These are phyloP conservation scores for Lasioglossum leucozonium DNA, from an alignment of 2,888 invertebrate species.

Conservation along the genomic window DNA sequence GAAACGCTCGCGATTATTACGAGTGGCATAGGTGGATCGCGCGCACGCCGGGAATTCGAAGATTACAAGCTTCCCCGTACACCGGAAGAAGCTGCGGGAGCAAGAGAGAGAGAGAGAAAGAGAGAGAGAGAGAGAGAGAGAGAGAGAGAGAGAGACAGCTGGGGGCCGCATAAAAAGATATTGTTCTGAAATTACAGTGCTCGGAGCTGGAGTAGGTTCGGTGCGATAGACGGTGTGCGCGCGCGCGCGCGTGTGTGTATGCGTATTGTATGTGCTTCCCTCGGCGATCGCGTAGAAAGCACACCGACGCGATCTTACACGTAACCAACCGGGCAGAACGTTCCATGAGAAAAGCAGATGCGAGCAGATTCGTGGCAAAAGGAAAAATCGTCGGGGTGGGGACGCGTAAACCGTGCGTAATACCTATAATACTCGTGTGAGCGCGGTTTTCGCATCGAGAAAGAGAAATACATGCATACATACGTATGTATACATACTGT, in stretches of 20 bases:
- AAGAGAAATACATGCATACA: background rate
- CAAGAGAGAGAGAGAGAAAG: background rate
- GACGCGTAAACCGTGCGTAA: constrained; percentile 43
- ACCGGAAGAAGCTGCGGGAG: constrained; percentile 26
- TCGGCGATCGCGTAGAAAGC: background rate
- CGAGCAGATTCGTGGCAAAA: constrained; percentile 14
- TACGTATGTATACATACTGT: too few species aligned
- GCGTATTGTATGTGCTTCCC: background rate
- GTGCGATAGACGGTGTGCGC: constrained; percentile 2
- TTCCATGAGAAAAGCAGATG: constrained; percentile 3
- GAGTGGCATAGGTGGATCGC: background rate
- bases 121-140: constrained; percentile 30
- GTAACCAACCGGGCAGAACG: background rate
- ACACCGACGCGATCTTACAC: background rate
- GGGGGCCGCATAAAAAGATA: constrained; percentile 37
- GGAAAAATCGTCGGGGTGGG: background rate
- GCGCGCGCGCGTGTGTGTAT: too few species aligned
- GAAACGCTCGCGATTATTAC: constrained; percentile 26
- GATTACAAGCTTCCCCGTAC: constrained; percentile 23
- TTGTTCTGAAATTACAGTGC: constrained; percentile 46
- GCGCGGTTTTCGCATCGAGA: constrained; percentile 62
- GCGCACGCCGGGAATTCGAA: constrained; percentile 23
- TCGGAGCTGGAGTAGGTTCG: background rate
- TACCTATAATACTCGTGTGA: constrained; percentile 70
- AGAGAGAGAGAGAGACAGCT: constrained; percentile 16